A percentile compares a stretch with the other conserved stretches of the same genome.
These are phyloP conservation scores for Stramonita haemastoma DNA, from an alignment of 2,888 invertebrate species.

Conservation along the genomic window DNA sequence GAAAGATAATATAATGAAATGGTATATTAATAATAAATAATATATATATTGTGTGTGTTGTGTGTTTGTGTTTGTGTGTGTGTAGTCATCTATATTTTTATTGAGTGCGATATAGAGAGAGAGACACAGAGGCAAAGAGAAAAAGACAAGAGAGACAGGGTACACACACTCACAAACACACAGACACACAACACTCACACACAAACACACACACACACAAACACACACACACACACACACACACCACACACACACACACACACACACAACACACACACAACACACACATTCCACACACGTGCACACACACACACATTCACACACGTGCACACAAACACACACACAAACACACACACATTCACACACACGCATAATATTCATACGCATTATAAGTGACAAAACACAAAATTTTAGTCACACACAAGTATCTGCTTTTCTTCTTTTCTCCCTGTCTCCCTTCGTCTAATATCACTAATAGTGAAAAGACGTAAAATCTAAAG, in stretches of 20 bases:
- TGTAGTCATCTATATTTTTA: no score
- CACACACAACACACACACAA: neutral
- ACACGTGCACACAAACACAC: neutral
- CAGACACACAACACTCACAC: neutral
- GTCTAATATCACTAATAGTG: no score
- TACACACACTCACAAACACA: neutral
- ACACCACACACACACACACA: neutral
- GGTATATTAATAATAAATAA: no score
- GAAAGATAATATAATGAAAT: no score
- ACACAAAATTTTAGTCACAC: neutral
- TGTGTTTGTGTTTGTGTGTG: no score
- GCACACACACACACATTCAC: neutral
- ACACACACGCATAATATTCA: neutral
- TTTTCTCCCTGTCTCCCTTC: no score
- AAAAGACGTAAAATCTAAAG: no score
- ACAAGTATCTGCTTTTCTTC: no score
- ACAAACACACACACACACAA: neutral
- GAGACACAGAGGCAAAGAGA: conserved; percentile 13
- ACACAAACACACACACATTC: conserved; percentile 12
- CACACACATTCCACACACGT: no score
- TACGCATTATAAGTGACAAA: neutral
- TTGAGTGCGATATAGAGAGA: no score
- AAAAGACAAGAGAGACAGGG: neutral
- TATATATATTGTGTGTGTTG: no score
- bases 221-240: neutral